phyloP scores from a whole-genome alignment of 2,797 vertebrate species.

The Simalia tracyae region DNA sequence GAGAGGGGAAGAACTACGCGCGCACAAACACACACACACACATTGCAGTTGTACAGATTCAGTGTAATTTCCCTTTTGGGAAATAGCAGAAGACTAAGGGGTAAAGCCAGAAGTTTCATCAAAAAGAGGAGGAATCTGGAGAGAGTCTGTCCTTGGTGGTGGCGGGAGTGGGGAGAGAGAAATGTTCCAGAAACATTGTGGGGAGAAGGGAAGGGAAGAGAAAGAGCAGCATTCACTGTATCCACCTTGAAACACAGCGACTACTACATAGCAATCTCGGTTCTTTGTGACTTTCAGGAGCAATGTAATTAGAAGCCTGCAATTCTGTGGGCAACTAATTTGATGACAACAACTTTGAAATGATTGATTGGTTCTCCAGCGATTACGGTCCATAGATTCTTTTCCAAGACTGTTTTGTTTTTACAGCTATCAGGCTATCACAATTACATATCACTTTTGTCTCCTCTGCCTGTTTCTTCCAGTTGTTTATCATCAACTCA shows the following conservation, averaged over 20 bases:
- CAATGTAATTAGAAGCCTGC: background rate
- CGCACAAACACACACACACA: background rate
- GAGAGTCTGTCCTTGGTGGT: background rate
- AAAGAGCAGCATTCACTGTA: background rate
- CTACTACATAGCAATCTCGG: background rate
- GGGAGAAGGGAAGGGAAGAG: background rate
- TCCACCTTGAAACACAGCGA: background rate
- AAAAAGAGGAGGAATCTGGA: background rate
- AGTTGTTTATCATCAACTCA: background rate
- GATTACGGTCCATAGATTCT: background rate
- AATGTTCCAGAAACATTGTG: background rate
- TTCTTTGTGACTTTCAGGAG: background rate
- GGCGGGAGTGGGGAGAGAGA: background rate
- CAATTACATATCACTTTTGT: background rate
- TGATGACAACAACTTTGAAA: background rate
- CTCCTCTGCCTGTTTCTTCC: conserved; percentile 38
- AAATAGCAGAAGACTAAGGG: background rate
- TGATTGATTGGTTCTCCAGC: background rate
- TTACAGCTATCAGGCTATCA: background rate
- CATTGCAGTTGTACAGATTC: background rate
- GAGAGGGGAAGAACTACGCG: too few species aligned
- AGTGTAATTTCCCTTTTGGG: background rate
- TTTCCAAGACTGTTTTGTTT: background rate
- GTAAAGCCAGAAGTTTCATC: background rate
- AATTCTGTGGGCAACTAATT: background rate